phyloP scores from a whole-genome alignment of 2,888 invertebrate genomes.

The Andrena chrysosceles region DNA sequence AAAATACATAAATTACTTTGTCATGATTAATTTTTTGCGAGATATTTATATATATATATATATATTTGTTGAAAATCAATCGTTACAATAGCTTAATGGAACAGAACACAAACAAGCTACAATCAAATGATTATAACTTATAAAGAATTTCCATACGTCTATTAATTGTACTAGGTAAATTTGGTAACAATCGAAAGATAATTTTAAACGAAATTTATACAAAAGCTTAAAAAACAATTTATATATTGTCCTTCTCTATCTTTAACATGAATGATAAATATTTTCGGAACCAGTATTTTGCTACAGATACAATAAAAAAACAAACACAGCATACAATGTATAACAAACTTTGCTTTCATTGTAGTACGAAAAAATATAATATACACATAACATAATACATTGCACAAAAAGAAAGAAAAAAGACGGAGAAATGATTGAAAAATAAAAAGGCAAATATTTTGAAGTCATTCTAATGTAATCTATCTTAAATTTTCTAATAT shows the following conservation, averaged over 20 bases:
- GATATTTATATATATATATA: constrained; percentile 6
- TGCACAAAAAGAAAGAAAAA: constrained; percentile 7
- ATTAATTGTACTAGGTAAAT: constrained; percentile 26
- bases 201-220: constrained; percentile 26
- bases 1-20: constrained; percentile 23
- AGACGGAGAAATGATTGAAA: constrained; percentile 14
- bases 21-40: constrained; percentile 17
- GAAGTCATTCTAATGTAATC: constrained; percentile 24
- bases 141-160: constrained; percentile 8
- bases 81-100: not conserved
- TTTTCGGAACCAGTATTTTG: constrained; percentile 24
- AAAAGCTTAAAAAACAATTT: constrained; percentile 7
- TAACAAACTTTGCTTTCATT: constrained; percentile 32
- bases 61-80: constrained; percentile 26
- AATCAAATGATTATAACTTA: constrained; percentile 6
- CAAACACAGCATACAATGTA: constrained; percentile 22
- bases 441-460: constrained; percentile 26
- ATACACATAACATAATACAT: constrained; percentile 12
- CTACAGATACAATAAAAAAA: constrained; percentile 34
- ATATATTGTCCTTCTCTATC: constrained; percentile 21
- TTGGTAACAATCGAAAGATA: constrained; percentile 33
- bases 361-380: constrained; percentile 7
- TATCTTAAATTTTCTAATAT: constrained; percentile 27
- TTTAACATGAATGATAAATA: constrained; percentile 37
- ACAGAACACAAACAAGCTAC: constrained; percentile 11